Percentiles rank a stretch among this genome's conserved stretches.
Conservation (phyloP, 2,113 vertebrate genomes). For the Pholis gunnellus region DNA sequence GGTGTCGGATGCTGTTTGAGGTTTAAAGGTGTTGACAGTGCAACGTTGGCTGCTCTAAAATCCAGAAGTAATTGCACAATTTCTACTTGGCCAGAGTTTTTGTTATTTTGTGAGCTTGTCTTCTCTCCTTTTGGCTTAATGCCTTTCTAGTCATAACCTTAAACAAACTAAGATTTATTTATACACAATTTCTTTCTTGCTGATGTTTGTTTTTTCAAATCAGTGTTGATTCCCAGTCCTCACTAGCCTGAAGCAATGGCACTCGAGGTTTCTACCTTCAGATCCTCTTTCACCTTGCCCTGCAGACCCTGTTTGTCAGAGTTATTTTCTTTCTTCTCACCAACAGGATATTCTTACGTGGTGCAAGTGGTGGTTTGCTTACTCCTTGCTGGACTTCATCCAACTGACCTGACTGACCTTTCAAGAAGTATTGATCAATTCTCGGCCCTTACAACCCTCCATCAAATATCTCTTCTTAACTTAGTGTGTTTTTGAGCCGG, state of each 20-base stretch:
- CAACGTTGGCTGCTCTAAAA: not conserved
- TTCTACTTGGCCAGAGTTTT: not conserved
- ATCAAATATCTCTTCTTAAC: constrained; percentile 32
- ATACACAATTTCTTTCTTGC: not conserved
- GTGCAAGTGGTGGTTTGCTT: not conserved
- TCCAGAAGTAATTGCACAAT: not conserved
- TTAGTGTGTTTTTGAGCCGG: constrained; percentile 25
- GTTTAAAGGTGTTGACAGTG: not conserved
- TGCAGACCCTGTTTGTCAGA: constrained; percentile 10
- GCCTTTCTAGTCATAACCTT: not conserved
- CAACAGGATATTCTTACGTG: constrained; percentile 16
- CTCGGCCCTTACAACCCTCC: not conserved
- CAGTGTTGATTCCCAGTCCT: constrained; percentile 7
- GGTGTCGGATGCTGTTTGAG: not conserved
- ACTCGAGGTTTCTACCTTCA: constrained; percentile 23
- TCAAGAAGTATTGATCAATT: constrained; percentile 43
- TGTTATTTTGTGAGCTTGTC: not conserved
- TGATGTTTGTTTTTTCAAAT: constrained; percentile 17
- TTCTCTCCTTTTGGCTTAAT: not conserved
- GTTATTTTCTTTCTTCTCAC: constrained; percentile 6
- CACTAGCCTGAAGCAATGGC: constrained; percentile 31
- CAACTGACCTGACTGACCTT: constrained; percentile 35
- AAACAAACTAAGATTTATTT: constrained; percentile 11
- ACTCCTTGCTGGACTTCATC: constrained; percentile 26
- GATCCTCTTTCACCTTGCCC: constrained; percentile 16